A percentile compares a stretch with the other conserved stretches of the same genome.
Conservation (phyloP, 1,140 invertebrate genomes). For the Manduca sexta region DNA sequence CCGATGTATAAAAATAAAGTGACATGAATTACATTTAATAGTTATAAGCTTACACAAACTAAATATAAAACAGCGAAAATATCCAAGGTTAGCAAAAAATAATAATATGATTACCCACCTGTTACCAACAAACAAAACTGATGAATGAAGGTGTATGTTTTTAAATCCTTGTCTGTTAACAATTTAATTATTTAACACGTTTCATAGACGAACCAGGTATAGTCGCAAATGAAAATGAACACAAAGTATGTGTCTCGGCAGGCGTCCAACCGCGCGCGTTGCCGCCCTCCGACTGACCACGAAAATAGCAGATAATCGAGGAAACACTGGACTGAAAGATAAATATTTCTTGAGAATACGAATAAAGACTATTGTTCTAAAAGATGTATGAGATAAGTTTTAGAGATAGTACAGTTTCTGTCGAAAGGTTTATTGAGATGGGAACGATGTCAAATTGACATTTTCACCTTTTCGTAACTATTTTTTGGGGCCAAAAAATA, state of each 20-base stretch:
- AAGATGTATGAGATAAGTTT: slow-evolving; percentile 2
- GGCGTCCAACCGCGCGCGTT: slow-evolving; percentile 37
- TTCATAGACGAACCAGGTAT: not conserved
- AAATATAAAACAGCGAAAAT: too few species aligned
- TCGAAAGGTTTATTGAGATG: not conserved
- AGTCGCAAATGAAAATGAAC: not conserved
- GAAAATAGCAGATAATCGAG: slow-evolving; percentile 47
- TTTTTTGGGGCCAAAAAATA: too few species aligned
- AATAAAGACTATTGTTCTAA: slow-evolving; percentile 20
- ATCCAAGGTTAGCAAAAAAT: too few species aligned
- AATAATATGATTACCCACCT: too few species aligned
- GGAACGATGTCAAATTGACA: not conserved
- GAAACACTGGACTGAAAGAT: slow-evolving; percentile 21
- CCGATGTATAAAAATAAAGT: too few species aligned
- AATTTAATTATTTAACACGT: too few species aligned
- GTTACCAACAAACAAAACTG: too few species aligned
- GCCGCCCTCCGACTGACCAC: slow-evolving; percentile 39
- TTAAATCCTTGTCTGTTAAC: too few species aligned
- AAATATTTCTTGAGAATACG: slow-evolving; percentile 6
- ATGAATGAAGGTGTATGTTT: too few species aligned
- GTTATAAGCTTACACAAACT: too few species aligned
- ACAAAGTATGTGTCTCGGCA: slow-evolving; percentile 1
- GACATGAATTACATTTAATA: too few species aligned
- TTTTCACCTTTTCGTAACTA: too few species aligned
- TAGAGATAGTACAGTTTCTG: not conserved